Evolutionary conservation across 2,888 invertebrate genomes (phyloP), one percentile per base, ranked within the genome.

Genomic region (Labia minor): DNA sequence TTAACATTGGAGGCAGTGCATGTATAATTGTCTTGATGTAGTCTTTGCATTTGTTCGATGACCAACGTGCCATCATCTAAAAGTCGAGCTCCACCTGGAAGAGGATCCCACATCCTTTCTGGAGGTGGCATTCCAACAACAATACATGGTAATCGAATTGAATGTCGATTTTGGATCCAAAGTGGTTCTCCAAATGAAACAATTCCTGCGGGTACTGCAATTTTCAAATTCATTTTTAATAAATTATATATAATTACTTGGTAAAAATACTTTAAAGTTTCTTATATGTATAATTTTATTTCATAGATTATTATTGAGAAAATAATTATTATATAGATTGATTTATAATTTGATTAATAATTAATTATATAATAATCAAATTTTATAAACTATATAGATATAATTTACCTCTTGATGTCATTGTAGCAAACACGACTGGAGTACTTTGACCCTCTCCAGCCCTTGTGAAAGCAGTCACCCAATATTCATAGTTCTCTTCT

Each of bases 391-490:
- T n/a, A n/a, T 18, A n/a, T 20, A 11, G 11, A 1, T 21, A 10
- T 65, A n/a, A 66, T 66, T 67, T 33, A 68, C 69, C 69, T 76
- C 74, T 73, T 20, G 73, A 70, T 3, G 73, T 72, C 3, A 77
- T 75, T 11, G 75, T 73, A 16, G 76, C 75, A 1, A 73, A 73
- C 14, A 77, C 75, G 21, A 75, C 75, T 19, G 74, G 73, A 0
- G 78, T 78, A 67, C 74, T 73, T 64, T 75, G 74, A 1, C 81
- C 80, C 69, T 80, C 80, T 0, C 81, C 81, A 67, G 78, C 75
- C 64, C 75, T 73, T 0, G 80, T 81, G 37, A 75, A 78, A 3
- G 80, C 80, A 3, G 78, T 77, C n/a, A 81, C 78, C 74, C 79
- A 77, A 70, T 81, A 79, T 67, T 74, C 74, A 61, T 70, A 69